Base-by-base conservation (phyloP, 2,113 vertebrate species). In the Glaucomys volans region DNA sequence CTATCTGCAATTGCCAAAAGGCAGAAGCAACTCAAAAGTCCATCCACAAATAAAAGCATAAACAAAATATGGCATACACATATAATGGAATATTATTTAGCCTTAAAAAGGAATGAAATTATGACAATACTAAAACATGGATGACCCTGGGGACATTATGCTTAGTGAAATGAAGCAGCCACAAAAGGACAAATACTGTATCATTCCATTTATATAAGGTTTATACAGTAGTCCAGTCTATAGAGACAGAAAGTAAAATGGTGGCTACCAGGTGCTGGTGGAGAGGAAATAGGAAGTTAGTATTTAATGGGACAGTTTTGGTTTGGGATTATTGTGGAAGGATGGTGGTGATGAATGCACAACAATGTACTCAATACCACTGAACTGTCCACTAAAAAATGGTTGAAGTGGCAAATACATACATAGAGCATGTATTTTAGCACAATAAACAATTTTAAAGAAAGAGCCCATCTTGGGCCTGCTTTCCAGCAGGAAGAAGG, bases 401-500 rank as follows among this genome's bases (percentile, higher is more conserved):
- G 59, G 37, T 85, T 74, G 77, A 62, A 35, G 64, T 87, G 59
- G 20, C 35, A 62, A 76, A 80, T 24, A 28, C 76, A 52, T 14
- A 10, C n/a, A n/a, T n/a, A n/a, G n/a, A n/a, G n/a, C n/a, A n/a
- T 89, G 79, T 26, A 81, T 81, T 96, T 74, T 87, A 74, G 18
- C 35, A 67, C 64, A 74, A 74, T 89, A n/a, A 62, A 89, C 47
- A 28, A 5, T 42, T 83, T 91, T 83, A 62, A 94, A 81, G 62
- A 76, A 74, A 74, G 37, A 88, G 17, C 26, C 35, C 7, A 11
- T 64, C 37, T 71, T 90, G 57, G 10, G 50, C 40, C 32, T 32
- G 50, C 69, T 83, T 87, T 9, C 20, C 90, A 59, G 72, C 47
- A 96, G 79, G 72, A 94, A 91, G 74, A 87, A 96, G 74, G 18